A percentile compares a stretch with the other conserved stretches of the same genome.
These are phyloP conservation scores for Oppia nitens DNA, from an alignment of 1,140 invertebrate genomes.

Conservation along the genomic window DNA sequence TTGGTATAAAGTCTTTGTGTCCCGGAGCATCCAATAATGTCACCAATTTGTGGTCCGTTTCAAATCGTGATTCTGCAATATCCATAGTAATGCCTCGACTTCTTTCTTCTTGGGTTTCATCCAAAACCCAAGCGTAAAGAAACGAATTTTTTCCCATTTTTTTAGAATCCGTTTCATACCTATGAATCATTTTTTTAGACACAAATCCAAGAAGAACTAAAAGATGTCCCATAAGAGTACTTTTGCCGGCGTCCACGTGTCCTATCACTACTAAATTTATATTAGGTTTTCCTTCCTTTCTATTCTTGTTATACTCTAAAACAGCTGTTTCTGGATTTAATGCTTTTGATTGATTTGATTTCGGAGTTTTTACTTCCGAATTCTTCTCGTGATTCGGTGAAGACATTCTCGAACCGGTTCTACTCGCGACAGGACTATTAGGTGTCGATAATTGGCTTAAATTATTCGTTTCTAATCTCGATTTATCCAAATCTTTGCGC, in stretches of 20 bases:
- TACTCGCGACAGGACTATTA: not conserved
- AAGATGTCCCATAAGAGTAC: slow-evolving; percentile 89
- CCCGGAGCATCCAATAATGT: slow-evolving; percentile 90
- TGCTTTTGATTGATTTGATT: slow-evolving; percentile 4
- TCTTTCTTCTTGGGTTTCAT: slow-evolving; percentile 94
- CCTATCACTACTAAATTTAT: slow-evolving; percentile 91
- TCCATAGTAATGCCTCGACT: slow-evolving; percentile 88
- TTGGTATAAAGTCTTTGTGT: slow-evolving; percentile 95
- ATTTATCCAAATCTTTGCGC: not conserved
- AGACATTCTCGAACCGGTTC: not conserved
- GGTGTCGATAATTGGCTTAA: not conserved
- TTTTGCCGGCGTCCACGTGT: slow-evolving; percentile 98
- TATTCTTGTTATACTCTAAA: slow-evolving; percentile 48
- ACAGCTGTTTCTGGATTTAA: slow-evolving; percentile 26
- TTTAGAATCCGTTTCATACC: slow-evolving; percentile 90
- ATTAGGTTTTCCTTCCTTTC: slow-evolving; percentile 56
- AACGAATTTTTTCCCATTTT: slow-evolving; percentile 96
- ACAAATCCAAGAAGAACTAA: slow-evolving; percentile 77
- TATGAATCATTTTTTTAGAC: slow-evolving; percentile 76
- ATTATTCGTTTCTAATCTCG: not conserved
- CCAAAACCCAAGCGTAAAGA: slow-evolving; percentile 97
- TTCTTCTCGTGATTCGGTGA: not conserved
- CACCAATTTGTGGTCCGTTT: slow-evolving; percentile 66
- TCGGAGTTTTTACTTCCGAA: not conserved
- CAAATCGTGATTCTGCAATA: slow-evolving; percentile 79